Evolutionary conservation across 2,797 vertebrate species (phyloP).

Genomic region (Natrix natrix): DNA sequence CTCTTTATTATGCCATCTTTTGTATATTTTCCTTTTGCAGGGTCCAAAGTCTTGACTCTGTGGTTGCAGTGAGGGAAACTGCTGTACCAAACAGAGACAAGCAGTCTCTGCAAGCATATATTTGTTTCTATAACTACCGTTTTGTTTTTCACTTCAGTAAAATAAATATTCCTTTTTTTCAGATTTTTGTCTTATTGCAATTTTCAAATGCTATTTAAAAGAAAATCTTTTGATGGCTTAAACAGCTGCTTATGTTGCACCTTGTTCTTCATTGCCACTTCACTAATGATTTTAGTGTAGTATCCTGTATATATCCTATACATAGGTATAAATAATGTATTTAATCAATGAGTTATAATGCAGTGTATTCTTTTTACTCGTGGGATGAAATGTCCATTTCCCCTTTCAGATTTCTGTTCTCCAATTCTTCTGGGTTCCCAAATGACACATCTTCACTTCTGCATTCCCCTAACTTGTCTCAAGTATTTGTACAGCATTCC

Average conservation of each 20-base stretch:
- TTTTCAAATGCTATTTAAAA: neutral
- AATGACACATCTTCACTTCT: neutral
- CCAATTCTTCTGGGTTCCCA: neutral
- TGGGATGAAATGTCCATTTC: neutral
- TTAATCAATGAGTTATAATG: neutral
- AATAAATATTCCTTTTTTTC: neutral
- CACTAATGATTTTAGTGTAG: neutral
- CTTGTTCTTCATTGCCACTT: neutral
- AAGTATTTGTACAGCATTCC: neutral
- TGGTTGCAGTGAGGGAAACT: neutral
- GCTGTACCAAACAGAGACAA: neutral
- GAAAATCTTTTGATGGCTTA: neutral
- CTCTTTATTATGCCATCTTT: neutral
- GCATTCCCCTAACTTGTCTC: neutral
- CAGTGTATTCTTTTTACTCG: neutral
- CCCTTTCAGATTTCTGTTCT: slow-evolving; percentile 4
- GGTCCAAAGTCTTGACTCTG: neutral
- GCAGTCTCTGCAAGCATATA: neutral
- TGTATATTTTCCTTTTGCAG: neutral
- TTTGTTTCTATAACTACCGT: neutral
- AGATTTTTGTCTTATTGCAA: neutral
- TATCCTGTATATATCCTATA: neutral
- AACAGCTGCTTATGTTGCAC: neutral
- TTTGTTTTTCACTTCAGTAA: neutral
- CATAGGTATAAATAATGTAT: neutral